Base-by-base conservation (phyloP, 37 sponge, comb jelly and placozoan species). In the Halisarca cf. caerulea region DNA sequence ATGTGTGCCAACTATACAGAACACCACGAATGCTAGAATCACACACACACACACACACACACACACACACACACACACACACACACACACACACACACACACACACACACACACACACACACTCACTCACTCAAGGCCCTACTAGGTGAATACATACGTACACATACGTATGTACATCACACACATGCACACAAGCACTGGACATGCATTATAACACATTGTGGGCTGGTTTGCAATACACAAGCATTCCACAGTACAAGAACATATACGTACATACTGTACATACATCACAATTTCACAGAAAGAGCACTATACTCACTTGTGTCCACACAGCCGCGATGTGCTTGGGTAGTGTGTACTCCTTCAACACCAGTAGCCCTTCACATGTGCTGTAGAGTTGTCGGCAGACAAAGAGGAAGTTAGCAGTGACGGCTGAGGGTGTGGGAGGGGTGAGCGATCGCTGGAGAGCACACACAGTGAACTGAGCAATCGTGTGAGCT, bases 311-410 rank as follows among this genome's bases (percentile, higher is more conserved):
- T 44, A 6, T 7, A 41, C 59, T 21, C 28, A 91, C 95, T 77
- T 80, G 84, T 42, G 43, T 86, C 70, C 60, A 80, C 7, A 82
- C 80, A 11, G 30, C 68, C 5, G 90, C 95, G 28, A 95, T 89
- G 69, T 85, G 83, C 17, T 17, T 86, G 85, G 91, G 93, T 8
- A 95, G 72, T 4, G 64, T 58, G 82, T 85, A 92, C 5, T 30
- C 64, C 86, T 85, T 74, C 40, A 95, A 71, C 14, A 66, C 83
- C 1, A 85, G 34, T 15, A 92, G 80, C 0, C 95, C 95, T 15
- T 89, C 88, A 0, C 88, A 88, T 11, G 95, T 95, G 79, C 89
- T 94, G 80, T 95, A 95, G 30, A 89, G 78, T 79, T 95, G 95
- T 20, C 95, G 85, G 43, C 90, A 91, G 27, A 91, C 88, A 72